These are phyloP conservation scores for Microchrysa polita DNA, from an alignment of 2,888 invertebrate genomes.

Conservation along the genomic window DNA sequence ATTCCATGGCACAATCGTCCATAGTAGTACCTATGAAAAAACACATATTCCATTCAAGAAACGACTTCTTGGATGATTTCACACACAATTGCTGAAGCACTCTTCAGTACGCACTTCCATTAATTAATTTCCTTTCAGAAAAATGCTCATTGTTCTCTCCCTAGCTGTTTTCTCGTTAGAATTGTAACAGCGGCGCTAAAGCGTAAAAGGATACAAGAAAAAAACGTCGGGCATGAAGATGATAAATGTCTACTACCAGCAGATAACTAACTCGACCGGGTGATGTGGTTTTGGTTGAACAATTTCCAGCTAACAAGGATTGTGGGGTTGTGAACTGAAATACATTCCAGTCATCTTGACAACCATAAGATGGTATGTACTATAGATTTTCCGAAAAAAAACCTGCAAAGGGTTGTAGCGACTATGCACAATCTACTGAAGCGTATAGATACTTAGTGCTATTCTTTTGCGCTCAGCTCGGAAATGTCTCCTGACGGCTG, in stretches of 20 bases:
- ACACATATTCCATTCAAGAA: not conserved
- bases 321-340: conserved; percentile 26
- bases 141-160: conserved; percentile 3
- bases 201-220: not conserved
- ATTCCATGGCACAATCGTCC: too few species aligned
- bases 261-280: conserved; percentile 19
- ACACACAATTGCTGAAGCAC: conserved; percentile 9
- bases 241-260: conserved; percentile 28
- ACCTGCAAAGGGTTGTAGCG: not conserved
- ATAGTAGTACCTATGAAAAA: too few species aligned
- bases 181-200: not conserved
- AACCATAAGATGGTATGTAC: conserved; percentile 41
- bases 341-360: conserved; percentile 41
- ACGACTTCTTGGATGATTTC: not conserved
- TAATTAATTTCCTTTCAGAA: conserved; percentile 40
- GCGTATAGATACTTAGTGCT: conserved; percentile 17
- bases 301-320: conserved; percentile 24
- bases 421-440: not conserved
- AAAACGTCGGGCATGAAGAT: conserved; percentile 2
- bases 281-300: conserved; percentile 13
- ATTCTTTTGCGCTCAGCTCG: not conserved
- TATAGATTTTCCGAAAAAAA: conserved; percentile 9
- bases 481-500: not conserved
- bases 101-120: conserved; percentile 21
- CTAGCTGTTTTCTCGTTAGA: not conserved